Evolutionary conservation across 2,113 vertebrate species (phyloP), one percentile per base, ranked within the genome.

Genomic region (Amphilophus citrinellus): DNA sequence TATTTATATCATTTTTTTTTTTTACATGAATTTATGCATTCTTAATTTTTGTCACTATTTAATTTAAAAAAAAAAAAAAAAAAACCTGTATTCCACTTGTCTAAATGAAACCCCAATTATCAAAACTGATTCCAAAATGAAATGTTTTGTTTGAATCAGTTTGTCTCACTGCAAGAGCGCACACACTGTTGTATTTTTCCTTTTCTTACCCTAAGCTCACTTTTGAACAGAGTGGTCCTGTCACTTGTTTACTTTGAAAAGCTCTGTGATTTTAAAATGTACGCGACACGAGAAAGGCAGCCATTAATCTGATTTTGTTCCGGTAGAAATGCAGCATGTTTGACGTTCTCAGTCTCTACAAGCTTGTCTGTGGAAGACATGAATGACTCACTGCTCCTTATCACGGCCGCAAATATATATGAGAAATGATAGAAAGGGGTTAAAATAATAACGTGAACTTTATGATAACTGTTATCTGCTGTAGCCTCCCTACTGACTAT

Each of bases 221-320:
- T 39, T 77, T 65, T 63, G 56, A 63, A 62, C 30, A 57, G 80
- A 91, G 77, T 71, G 66, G 50, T 77, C 32, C n/a, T 75, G 86
- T 39, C 88, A 77, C 75, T 73, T 73, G 27, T 73, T 73, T 73
- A 53, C 20, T 85, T 6, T 71, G 79, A 83, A 88, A 79, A 3
- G 77, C 61, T 58, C 62, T 17, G 24, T 0, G 24, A 59, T 71
- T 27, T 59, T 57, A 0, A 22, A 62, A 6, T 71, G 66, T 2
- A 24, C 6, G 6, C 11, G 10, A 4, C 24, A n/a, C 76, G 8
- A 57, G 42, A 44, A 60, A 71, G 6, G 77, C 24, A 68, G 8
- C 11, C 56, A 62, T 62, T 84, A 80, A 87, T 86, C 30, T 15
- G 63, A 84, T 83, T 88, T 78, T 24, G 50, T 44, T 73, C 18